Evolutionary conservation across 2,113 vertebrate genomes (phyloP).

Genomic region (Odocoileus virginianus): DNA sequence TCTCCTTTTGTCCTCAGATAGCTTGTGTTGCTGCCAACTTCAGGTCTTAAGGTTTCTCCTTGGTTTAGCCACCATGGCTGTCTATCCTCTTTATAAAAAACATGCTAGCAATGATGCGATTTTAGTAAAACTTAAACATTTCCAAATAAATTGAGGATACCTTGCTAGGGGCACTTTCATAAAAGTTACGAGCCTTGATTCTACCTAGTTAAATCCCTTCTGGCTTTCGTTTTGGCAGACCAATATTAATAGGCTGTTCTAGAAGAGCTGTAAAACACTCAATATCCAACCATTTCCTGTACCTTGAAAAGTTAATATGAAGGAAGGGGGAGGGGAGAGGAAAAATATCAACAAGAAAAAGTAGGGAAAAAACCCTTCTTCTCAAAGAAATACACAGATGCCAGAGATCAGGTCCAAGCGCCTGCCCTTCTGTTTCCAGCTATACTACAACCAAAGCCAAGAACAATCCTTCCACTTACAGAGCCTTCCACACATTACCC

Average conservation of each 20-base stretch:
- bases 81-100: neutral
- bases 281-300: constrained; percentile 67
- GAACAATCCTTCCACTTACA: neutral
- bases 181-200: constrained; percentile 28
- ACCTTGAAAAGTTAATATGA: constrained; percentile 68
- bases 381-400: neutral
- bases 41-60: neutral
- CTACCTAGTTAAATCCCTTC: constrained; percentile 42
- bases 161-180: constrained; percentile 12
- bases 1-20: neutral
- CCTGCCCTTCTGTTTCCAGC: constrained; percentile 40
- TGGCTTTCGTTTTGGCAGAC: neutral
- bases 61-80: neutral
- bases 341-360: neutral
- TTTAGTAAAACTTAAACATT: constrained; percentile 54
- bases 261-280: constrained; percentile 60
- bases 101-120: neutral
- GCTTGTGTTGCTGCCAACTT: neutral
- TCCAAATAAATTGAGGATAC: constrained; percentile 37
- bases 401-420: neutral
- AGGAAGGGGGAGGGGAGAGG: neutral
- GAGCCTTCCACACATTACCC: constrained; percentile 32
- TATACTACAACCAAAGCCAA: constrained; percentile 50
- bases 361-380: neutral
- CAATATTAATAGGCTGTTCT: constrained; percentile 61